These are phyloP conservation scores for Menidia menidia DNA, from an alignment of 2,797 vertebrate genomes.

Conservation along the genomic window DNA sequence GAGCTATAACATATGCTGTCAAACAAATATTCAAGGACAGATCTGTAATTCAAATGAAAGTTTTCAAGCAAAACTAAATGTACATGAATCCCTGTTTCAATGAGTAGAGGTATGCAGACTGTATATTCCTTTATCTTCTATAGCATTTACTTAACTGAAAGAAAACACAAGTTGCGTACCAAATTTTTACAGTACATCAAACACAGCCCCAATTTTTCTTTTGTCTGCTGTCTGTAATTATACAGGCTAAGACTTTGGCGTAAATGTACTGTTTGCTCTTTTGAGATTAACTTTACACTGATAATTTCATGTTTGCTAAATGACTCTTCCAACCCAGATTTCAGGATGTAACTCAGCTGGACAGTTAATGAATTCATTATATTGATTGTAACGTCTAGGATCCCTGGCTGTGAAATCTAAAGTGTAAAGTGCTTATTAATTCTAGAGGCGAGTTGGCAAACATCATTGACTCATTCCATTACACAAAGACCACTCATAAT, in stretches of 20 bases:
- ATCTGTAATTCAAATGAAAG: constrained; percentile 56
- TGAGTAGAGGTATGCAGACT: constrained; percentile 17
- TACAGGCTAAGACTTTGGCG: constrained; percentile 31
- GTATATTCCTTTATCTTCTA: constrained; percentile 35
- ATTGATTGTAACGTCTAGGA: constrained; percentile 73
- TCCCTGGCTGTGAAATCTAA: constrained; percentile 71
- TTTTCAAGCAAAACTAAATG: constrained; percentile 5
- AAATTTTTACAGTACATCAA: constrained; percentile 43
- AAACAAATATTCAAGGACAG: constrained; percentile 13
- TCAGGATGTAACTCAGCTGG: constrained; percentile 67
- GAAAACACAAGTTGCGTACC: constrained; percentile 37
- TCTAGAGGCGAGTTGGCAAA: constrained; percentile 70
- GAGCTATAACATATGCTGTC: neutral
- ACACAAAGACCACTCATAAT: constrained; percentile 72
- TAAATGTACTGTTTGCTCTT: constrained; percentile 64
- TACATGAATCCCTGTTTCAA: constrained; percentile 30
- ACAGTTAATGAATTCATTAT: constrained; percentile 75
- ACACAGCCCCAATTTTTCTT: constrained; percentile 1
- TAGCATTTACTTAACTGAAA: constrained; percentile 22
- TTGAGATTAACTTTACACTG: constrained; percentile 59
- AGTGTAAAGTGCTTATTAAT: constrained; percentile 79
- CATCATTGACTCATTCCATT: constrained; percentile 76
- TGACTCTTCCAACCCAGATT: constrained; percentile 60
- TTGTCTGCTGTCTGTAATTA: neutral
- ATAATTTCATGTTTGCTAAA: constrained; percentile 76